A percentile compares a stretch with the other conserved stretches of the same genome.
phyloP scores from a whole-genome alignment of 2,797 vertebrate species.

The Smutsia gigantea region DNA sequence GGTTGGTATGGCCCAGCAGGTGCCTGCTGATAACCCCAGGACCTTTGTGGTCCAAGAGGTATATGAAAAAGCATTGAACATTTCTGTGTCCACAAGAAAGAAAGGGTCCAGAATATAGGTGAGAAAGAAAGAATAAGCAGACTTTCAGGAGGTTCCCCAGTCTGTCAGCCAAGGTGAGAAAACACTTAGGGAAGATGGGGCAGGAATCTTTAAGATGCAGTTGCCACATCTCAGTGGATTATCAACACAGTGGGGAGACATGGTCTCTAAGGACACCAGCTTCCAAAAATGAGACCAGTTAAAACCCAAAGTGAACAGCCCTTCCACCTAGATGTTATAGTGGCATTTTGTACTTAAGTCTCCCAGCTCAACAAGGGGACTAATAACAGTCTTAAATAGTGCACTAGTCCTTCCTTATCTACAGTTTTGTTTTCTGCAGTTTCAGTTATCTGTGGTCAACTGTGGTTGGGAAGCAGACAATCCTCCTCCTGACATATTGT shows the following conservation, averaged over 20 bases:
- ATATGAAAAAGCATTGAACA: neutral
- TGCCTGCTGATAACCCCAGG: neutral
- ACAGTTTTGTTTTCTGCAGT: neutral
- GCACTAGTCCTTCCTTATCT: too few relatives aligned
- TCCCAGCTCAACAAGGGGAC: neutral
- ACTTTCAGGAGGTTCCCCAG: neutral
- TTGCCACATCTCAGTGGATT: neutral
- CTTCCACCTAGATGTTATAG: neutral
- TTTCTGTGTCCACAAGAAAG: neutral
- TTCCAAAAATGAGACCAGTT: neutral
- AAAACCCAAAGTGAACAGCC: neutral
- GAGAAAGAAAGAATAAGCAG: neutral
- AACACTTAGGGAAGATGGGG: neutral
- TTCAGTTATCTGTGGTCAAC: neutral
- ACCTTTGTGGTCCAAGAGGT: slow-evolving; percentile 1
- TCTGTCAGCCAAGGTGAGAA: neutral
- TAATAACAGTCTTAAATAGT: neutral
- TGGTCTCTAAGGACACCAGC: neutral
- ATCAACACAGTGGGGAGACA: neutral
- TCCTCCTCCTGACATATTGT: neutral
- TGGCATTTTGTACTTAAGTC: neutral
- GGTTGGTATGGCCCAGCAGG: neutral
- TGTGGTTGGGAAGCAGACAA: neutral
- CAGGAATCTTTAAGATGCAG: neutral
- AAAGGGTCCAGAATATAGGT: neutral